phyloP scores from a whole-genome alignment of 2,888 invertebrate species.

The Chrysodeixis includens region DNA sequence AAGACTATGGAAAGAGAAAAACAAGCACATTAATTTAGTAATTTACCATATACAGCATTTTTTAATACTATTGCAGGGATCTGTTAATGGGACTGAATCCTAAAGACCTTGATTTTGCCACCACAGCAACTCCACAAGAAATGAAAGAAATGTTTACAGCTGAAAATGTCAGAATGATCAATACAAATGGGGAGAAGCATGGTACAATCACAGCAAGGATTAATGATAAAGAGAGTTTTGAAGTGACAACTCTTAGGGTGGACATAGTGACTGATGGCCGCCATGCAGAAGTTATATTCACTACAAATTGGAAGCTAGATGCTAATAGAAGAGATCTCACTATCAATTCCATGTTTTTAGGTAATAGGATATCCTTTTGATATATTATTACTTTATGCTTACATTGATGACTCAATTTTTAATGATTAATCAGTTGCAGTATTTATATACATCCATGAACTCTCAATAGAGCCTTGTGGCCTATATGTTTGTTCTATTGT shows the following conservation, averaged over 20 bases:
- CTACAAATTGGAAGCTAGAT: constrained; percentile 97
- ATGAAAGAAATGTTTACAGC: constrained; percentile 97
- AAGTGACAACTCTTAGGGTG: constrained; percentile 97
- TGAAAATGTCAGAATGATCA: constrained; percentile 97
- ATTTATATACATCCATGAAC: too few relatives aligned
- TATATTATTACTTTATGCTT: neutral
- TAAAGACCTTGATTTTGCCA: constrained; percentile 99
- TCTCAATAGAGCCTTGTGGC: too few relatives aligned
- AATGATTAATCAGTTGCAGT: too few relatives aligned
- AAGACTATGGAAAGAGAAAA: too few relatives aligned
- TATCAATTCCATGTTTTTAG: constrained; percentile 98
- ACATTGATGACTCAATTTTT: neutral
- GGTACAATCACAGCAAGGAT: constrained; percentile 98
- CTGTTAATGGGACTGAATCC: constrained; percentile 94
- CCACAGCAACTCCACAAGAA: constrained; percentile 97
- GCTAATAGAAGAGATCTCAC: constrained; percentile 98
- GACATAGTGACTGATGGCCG: constrained; percentile 98
- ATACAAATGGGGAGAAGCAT: constrained; percentile 97
- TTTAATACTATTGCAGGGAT: constrained; percentile 88
- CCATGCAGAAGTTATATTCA: constrained; percentile 98
- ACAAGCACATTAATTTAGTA: too few relatives aligned
- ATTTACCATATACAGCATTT: neutral
- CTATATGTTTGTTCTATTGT: too few relatives aligned
- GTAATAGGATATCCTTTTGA: constrained; percentile 70
- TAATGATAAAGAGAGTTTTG: constrained; percentile 98